Conservation (phyloP, 1,140 invertebrate genomes). For the Drosophila mayri region DNA sequence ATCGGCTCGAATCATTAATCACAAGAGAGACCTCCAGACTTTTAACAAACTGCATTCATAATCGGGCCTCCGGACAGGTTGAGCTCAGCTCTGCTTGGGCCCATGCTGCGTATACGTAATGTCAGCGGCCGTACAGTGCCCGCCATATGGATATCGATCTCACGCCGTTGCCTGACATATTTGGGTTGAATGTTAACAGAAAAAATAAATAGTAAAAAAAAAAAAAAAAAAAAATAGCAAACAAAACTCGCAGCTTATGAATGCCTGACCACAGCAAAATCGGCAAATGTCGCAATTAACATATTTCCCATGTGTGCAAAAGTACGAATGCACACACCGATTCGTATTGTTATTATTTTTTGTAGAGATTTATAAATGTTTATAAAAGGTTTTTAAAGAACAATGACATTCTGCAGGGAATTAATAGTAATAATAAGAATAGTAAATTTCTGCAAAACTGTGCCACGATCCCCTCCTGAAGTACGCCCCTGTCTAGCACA, state of each 20-base stretch:
- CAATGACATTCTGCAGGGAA: slow-evolving; percentile 9
- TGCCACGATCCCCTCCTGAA: not conserved
- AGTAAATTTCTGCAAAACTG: not conserved
- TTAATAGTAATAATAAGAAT: not conserved
- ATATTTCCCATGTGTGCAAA: slow-evolving; percentile 59
- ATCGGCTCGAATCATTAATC: slow-evolving; percentile 36
- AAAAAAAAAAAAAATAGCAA: too few species aligned
- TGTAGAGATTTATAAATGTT: not conserved
- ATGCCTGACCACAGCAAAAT: slow-evolving; percentile 67
- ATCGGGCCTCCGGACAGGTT: slow-evolving; percentile 33
- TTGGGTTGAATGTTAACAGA: slow-evolving; percentile 67
- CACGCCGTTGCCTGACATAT: slow-evolving; percentile 60
- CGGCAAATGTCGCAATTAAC: slow-evolving; percentile 77
- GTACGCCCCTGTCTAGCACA: slow-evolving; percentile 11
- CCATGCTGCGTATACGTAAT: slow-evolving; percentile 69
- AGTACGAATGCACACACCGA: slow-evolving; percentile 36
- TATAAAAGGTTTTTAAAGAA: not conserved
- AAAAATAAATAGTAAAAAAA: slow-evolving; percentile 26
- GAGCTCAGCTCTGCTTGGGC: slow-evolving; percentile 21
- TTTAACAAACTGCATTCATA: slow-evolving; percentile 43
- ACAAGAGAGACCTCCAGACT: slow-evolving; percentile 17
- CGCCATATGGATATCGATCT: slow-evolving; percentile 40
- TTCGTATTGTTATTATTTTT: not conserved
- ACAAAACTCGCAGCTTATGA: slow-evolving; percentile 35
- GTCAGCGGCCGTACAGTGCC: slow-evolving; percentile 24